Base-by-base conservation (phyloP, 2,797 vertebrate genomes). In the Jordanella pulchra region DNA sequence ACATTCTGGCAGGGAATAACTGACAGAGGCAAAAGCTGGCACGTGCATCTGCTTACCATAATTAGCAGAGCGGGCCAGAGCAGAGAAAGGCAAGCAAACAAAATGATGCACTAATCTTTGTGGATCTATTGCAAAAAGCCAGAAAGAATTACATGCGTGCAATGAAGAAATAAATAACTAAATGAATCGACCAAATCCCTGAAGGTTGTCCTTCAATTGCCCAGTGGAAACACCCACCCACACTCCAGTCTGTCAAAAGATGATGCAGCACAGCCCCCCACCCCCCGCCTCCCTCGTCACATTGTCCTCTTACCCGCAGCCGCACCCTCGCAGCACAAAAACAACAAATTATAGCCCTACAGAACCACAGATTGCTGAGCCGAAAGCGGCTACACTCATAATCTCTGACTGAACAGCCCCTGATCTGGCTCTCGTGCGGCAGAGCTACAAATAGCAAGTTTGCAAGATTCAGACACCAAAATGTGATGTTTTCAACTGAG, bases 281-380 rank as follows among this genome's bases (percentile, higher is more conserved):
- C 75, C 75, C 72, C 60, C 78, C 80, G 84, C 78, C 77, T 74
- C 76, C 73, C 70, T 68, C 71, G 48, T 76, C 80, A 56, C 67
- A 61, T 68, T 64, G 73, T 76, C 79, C 58, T 65, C 66, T 28
- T 82, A 80, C 82, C 86, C 83, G 2, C 89, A 78, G 91, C 92
- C 89, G 82, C 92, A 84, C 89, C 91, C 91, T 90, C 84, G 69
- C 77, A 54, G 72, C 87, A 72, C 82, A 89, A 92, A 93, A 92
- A 89, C 90, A 93, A 91, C 91, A 88, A 91, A 92, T 92, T 90
- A 92, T 89, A 89, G 89, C 70, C 76, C 80, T 68, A 70, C 73
- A 86, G n/a, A 84, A 87, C 86, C 86, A 7, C 85, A 55, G 70
- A 79, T 65, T 54, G 28, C 75, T 76, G 71, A 76, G 60, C 42